Percentiles rank a stretch among this genome's conserved stretches.
phyloP scores from a whole-genome alignment of 2,113 vertebrate genomes.

The Nesogale talazaci region DNA sequence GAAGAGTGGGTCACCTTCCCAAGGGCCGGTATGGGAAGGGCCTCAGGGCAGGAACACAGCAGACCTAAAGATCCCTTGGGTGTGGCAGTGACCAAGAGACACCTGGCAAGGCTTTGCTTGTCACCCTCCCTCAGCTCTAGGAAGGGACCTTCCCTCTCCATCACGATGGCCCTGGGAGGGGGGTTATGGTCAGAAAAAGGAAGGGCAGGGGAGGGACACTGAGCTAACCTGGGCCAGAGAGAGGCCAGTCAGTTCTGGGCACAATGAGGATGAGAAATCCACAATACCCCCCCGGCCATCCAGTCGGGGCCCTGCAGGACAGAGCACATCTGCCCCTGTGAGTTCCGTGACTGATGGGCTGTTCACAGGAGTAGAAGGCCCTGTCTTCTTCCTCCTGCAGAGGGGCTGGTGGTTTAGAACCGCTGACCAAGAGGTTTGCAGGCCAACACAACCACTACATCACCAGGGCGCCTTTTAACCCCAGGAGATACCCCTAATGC shows the following conservation, averaged over 20 bases:
- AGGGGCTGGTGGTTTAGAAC: too few species aligned
- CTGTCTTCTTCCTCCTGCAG: too few species aligned
- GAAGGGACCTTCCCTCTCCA: not conserved
- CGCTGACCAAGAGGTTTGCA: too few species aligned
- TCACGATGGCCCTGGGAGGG: not conserved
- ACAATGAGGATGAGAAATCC: not conserved
- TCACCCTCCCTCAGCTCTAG: not conserved
- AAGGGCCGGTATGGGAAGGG: not conserved
- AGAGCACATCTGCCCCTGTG: too few species aligned
- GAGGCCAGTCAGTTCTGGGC: slow-evolving; percentile 12
- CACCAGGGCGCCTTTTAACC: too few species aligned
- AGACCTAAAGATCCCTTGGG: not conserved
- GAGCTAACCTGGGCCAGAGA: not conserved
- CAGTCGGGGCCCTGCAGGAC: too few species aligned
- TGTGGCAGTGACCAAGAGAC: not conserved
- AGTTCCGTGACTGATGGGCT: too few species aligned
- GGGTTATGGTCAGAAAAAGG: not conserved
- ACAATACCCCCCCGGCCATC: too few species aligned
- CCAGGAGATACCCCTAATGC: not conserved
- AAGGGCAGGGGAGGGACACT: not conserved
- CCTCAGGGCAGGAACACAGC: not conserved
- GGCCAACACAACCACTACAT: too few species aligned
- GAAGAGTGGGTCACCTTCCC: not conserved
- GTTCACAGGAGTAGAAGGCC: too few species aligned
- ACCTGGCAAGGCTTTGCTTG: not conserved